Evolutionary conservation across 92 coral and sea anemone genomes (phyloP).

Genomic region (Hydrozoanthus gracilis): DNA sequence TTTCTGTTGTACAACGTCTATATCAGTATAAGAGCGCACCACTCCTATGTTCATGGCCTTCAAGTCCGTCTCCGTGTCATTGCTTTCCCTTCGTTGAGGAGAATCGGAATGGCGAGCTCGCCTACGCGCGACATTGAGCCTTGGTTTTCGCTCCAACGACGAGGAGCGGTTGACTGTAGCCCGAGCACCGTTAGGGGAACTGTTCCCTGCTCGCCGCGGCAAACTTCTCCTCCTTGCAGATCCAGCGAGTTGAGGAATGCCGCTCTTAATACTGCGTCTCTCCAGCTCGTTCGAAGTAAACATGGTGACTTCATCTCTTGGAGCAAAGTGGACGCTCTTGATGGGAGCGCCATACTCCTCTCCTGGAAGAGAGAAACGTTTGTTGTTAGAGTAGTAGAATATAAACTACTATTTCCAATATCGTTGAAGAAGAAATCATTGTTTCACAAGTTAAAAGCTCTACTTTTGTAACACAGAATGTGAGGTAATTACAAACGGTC

Average conservation of each 20-base stretch:
- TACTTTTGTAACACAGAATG: too few relatives aligned
- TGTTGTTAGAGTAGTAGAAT: not conserved
- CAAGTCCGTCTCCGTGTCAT: conserved; percentile 28
- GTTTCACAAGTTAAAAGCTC: too few relatives aligned
- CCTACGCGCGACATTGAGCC: conserved; percentile 61
- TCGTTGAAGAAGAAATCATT: too few relatives aligned
- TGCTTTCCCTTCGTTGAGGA: conserved; percentile 17
- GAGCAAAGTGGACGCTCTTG: conserved; percentile 95
- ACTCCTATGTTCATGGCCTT: conserved; percentile 57
- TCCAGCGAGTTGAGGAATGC: conserved; percentile 76
- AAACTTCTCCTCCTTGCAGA: conserved; percentile 79
- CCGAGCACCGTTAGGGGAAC: conserved; percentile 64
- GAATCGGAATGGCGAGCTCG: conserved; percentile 60
- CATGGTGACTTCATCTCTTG: conserved; percentile 97
- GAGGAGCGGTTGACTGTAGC: conserved; percentile 86
- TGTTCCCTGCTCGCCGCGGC: conserved; percentile 75
- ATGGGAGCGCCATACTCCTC: conserved; percentile 49
- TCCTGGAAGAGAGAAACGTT: not conserved
- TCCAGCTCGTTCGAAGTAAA: conserved; percentile 84
- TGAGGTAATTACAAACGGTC: too few relatives aligned
- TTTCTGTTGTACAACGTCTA: conserved; percentile 69
- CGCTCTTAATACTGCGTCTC: conserved; percentile 52
- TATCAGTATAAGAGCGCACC: conserved; percentile 77
- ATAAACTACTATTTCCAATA: too few relatives aligned
- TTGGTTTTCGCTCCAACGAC: conserved; percentile 86